These are phyloP conservation scores for Macquaria australasica DNA, from an alignment of 2,113 vertebrate genomes.

Conservation along the genomic window DNA sequence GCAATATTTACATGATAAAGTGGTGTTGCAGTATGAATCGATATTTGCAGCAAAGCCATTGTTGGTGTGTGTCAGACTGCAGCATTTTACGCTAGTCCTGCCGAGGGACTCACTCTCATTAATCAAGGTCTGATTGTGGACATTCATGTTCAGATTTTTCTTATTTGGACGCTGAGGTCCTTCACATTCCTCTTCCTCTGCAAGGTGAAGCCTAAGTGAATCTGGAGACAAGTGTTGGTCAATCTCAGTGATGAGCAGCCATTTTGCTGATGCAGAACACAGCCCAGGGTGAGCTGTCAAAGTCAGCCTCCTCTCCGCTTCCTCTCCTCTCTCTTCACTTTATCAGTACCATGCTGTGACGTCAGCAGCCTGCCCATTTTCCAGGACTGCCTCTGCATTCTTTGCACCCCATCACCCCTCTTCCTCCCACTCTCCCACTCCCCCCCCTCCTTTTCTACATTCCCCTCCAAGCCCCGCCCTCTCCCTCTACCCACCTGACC, in stretches of 20 bases:
- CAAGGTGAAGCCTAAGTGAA: constrained; percentile 23
- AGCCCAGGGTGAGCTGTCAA: constrained; percentile 56
- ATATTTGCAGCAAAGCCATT: not conserved
- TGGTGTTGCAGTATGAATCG: not conserved
- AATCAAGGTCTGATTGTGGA: not conserved
- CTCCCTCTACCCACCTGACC: constrained; percentile 78
- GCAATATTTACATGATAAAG: not conserved
- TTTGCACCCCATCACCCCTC: constrained; percentile 67
- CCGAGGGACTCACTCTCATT: not conserved
- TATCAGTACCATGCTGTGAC: constrained; percentile 55
- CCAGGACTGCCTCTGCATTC: constrained; percentile 72
- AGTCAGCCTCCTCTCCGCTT: constrained; percentile 57
- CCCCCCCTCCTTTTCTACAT: not conserved
- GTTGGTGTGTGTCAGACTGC: constrained; percentile 1
- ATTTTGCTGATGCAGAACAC: constrained; percentile 69
- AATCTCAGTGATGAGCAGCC: constrained; percentile 44
- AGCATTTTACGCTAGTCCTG: not conserved
- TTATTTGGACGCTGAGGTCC: not conserved
- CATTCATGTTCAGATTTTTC: not conserved
- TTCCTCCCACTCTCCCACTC: constrained; percentile 16
- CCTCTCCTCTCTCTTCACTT: constrained; percentile 20
- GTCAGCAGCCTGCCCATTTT: constrained; percentile 68
- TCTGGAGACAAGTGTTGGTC: not conserved
- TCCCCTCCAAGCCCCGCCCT: constrained; percentile 61
- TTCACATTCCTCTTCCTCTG: not conserved